Conservation (phyloP, 2,113 vertebrate genomes). For the Perognathus longimembris region DNA sequence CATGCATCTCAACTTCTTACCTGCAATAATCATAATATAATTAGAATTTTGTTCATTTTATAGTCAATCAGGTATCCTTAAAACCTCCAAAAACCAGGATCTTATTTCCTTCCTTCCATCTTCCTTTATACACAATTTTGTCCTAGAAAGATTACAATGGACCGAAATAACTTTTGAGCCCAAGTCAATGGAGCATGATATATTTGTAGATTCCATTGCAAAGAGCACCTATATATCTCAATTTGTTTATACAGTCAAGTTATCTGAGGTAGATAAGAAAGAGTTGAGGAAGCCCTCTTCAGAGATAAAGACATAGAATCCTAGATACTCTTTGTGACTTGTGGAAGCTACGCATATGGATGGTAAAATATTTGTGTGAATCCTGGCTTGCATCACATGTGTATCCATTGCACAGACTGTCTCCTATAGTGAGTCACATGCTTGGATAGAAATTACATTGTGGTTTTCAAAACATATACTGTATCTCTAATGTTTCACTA, state of each 20-base stretch:
- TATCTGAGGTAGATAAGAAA: too few species aligned
- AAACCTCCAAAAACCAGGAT: not conserved
- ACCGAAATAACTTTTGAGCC: not conserved
- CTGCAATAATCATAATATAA: not conserved
- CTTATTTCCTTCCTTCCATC: not conserved
- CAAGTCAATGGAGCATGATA: not conserved
- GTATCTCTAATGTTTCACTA: not conserved
- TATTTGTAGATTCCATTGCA: not conserved
- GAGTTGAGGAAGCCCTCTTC: not conserved
- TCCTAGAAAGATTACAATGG: not conserved
- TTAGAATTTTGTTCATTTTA: not conserved
- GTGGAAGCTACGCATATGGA: not conserved
- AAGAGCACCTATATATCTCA: not conserved
- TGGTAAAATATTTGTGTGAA: not conserved
- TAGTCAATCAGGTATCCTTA: not conserved
- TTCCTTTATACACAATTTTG: not conserved
- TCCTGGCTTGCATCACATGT: not conserved
- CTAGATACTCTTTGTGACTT: not conserved
- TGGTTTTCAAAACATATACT: not conserved
- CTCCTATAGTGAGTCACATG: not conserved
- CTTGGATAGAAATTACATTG: not conserved
- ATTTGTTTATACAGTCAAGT: not conserved
- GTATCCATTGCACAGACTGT: not conserved
- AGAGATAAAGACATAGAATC: not conserved
- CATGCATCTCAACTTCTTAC: not conserved